Percentiles rank a stretch among this genome's conserved stretches.
Evolutionary conservation across 37 sponge, comb jelly and placozoan species (phyloP).

Genomic region (Chondrosia reniformis): DNA sequence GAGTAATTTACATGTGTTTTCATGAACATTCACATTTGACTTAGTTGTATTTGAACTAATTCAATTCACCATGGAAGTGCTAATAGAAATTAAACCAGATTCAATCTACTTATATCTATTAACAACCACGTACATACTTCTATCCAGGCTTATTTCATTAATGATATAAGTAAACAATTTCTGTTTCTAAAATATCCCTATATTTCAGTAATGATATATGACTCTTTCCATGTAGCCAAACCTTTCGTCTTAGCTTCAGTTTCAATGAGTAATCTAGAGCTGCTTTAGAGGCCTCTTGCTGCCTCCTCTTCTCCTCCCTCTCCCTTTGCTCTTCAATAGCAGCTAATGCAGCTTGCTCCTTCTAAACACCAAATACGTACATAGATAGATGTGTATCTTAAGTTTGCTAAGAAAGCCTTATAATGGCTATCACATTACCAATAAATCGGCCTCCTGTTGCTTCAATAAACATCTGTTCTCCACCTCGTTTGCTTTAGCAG

Average conservation of each 20-base stretch:
- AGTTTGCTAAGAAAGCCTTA: background rate
- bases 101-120: too few relatives aligned
- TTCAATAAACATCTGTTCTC: slow-evolving; percentile 62
- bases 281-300: slow-evolving; percentile 72
- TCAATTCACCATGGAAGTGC: too few relatives aligned
- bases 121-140: too few relatives aligned
- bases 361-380: slow-evolving; percentile 9
- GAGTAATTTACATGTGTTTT: too few relatives aligned
- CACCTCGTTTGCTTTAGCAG: slow-evolving; percentile 72
- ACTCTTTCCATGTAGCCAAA: background rate
- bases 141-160: too few relatives aligned
- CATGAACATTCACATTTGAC: too few relatives aligned
- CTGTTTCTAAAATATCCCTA: too few relatives aligned
- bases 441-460: slow-evolving; percentile 84
- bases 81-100: too few relatives aligned
- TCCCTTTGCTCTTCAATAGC: slow-evolving; percentile 64
- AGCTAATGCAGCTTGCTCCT: slow-evolving; percentile 72
- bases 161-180: too few relatives aligned
- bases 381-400: background rate
- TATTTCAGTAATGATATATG: too few relatives aligned
- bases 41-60: too few relatives aligned
- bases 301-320: slow-evolving; percentile 74
- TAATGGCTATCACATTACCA: slow-evolving; percentile 47
- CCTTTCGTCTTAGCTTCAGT: slow-evolving; percentile 83
- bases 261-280: slow-evolving; percentile 81